phyloP scores from a whole-genome alignment of 37 sponge, comb jelly and placozoan species.

The Ephydatia muelleri region DNA sequence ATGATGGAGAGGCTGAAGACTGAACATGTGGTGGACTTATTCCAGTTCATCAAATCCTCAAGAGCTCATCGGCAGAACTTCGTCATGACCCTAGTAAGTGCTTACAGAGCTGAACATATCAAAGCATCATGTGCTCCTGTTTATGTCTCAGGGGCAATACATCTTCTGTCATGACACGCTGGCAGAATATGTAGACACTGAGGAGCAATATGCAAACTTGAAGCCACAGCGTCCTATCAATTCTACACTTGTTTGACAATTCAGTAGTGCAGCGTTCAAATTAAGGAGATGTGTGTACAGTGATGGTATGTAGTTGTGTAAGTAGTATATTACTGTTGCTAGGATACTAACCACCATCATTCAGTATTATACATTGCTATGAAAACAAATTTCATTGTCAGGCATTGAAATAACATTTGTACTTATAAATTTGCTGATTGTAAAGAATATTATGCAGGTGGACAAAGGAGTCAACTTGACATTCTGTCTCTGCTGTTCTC shows the following conservation, averaged over 20 bases:
- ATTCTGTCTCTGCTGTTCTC: too few species aligned
- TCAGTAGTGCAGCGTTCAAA: too few species aligned
- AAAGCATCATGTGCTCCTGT: neutral
- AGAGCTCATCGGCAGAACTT: neutral
- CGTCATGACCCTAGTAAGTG: neutral
- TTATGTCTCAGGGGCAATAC: slow-evolving; percentile 47
- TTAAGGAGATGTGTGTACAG: neutral
- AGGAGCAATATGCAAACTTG: neutral
- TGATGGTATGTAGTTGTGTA: too few species aligned
- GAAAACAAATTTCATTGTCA: too few species aligned
- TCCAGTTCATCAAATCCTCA: neutral
- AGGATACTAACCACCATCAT: too few species aligned
- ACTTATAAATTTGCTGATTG: too few species aligned
- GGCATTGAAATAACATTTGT: too few species aligned
- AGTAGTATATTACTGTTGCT: too few species aligned
- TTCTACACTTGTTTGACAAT: neutral
- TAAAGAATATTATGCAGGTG: too few species aligned
- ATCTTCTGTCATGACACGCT: slow-evolving; percentile 54
- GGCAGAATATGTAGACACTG: slow-evolving; percentile 25
- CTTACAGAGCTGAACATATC: neutral
- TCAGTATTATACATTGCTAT: too few species aligned
- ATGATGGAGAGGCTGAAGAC: neutral
- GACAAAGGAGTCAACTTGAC: too few species aligned
- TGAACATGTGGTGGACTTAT: neutral
- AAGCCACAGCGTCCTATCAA: neutral